phyloP scores from a whole-genome alignment of 2,113 vertebrate genomes.

The Toxotes jaculatrix region DNA sequence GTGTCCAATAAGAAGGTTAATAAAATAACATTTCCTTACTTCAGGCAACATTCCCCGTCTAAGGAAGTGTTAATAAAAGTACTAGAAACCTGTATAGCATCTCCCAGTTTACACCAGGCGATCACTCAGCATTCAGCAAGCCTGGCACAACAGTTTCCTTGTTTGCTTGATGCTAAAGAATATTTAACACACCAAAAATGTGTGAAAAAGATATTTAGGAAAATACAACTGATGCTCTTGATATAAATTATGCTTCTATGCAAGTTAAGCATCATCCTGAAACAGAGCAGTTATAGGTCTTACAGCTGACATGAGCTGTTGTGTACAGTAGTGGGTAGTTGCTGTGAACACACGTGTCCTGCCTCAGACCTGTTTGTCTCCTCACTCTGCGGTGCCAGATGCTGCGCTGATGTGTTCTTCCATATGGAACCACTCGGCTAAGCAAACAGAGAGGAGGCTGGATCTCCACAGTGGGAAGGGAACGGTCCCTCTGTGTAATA shows the following conservation, averaged over 20 bases:
- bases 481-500: constrained; percentile 81
- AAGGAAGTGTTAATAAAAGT: constrained; percentile 78
- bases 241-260: background rate
- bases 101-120: constrained; percentile 56
- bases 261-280: constrained; percentile 24
- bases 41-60: constrained; percentile 75
- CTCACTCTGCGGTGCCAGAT: constrained; percentile 71
- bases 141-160: constrained; percentile 8
- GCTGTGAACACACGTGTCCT: constrained; percentile 61
- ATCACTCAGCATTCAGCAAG: constrained; percentile 24
- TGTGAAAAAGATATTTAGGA: background rate
- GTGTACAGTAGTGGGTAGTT: constrained; percentile 61
- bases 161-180: constrained; percentile 13
- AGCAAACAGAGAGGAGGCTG: constrained; percentile 83
- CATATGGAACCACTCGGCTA: constrained; percentile 87
- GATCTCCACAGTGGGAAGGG: constrained; percentile 79
- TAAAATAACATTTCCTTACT: constrained; percentile 80
- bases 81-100: constrained; percentile 63
- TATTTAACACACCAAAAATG: constrained; percentile 1
- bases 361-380: constrained; percentile 69
- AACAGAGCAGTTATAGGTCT: constrained; percentile 14
- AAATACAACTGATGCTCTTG: background rate
- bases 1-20: constrained; percentile 51
- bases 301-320: constrained; percentile 46
- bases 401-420: constrained; percentile 75